Base-by-base conservation (phyloP, 1,140 invertebrate species). In the Drosophila bocki region DNA sequence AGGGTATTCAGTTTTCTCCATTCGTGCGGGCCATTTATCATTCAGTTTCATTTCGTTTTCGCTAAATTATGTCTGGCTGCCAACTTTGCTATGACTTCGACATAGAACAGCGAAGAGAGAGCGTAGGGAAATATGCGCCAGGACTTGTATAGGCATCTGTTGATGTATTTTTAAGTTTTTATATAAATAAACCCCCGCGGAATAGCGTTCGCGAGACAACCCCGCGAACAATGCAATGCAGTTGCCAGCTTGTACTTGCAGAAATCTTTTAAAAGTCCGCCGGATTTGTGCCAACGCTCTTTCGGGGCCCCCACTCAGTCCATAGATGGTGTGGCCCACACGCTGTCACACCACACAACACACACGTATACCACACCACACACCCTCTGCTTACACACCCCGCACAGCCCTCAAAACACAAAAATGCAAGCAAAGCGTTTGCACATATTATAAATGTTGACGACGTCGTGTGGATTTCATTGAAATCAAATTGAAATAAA, bases 81-180 rank as follows among this genome's bases (percentile, higher is more conserved):
- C 80, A 68, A 32, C 44, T 64, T 78, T 82, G 65, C 64, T 82
- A 82, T 71, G 63, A 78, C 67, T 84, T 86, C 75, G 70, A 68
- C 78, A 60, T 53, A 77, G 48, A 75, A 29, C 57, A 68, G 64
- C 57, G 45, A 42, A 45, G 44, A 59, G 54, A 65, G 44, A 59
- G 57, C 37, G 57, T 82, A 80, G 77, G 77, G 61, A 78, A 80
- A 75, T 84, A 54, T 90, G 65, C 68, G 80, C 57, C 85, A 90
- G 85, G 85, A 90, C 85, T 90, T 90, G 85, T 90, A 90, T 90
- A 90, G 85, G 75, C 85, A 90, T 90, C 86, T 78, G 75, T 75
- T 84, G 80, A 75, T 90, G 80, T 88, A 88, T 88, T 88, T 87
- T 88, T 88, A 90, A 88, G 84, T 80, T 90, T 88, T 90, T 84